Percentiles rank a stretch among this genome's conserved stretches.
Evolutionary conservation across 1,140 invertebrate species (phyloP).

Genomic region (Pantala flavescens): DNA sequence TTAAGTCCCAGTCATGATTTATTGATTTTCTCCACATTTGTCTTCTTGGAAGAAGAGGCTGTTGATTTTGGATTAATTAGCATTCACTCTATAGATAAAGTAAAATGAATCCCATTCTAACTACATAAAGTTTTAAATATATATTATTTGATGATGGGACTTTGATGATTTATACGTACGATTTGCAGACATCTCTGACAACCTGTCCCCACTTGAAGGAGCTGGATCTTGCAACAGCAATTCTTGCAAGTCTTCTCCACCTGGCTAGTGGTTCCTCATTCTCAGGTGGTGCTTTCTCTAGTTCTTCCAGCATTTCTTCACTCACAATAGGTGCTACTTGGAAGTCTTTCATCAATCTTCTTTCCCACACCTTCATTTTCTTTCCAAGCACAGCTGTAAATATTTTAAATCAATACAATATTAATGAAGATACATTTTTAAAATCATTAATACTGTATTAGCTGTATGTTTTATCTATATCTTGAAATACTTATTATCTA

Average conservation of each 20-base stretch:
- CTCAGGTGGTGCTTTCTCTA: constrained; percentile 33
- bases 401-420: background rate
- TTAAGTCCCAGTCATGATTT: no score
- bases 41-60: no score
- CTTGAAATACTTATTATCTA: no score
- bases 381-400: constrained; percentile 51
- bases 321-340: constrained; percentile 59
- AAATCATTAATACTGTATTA: background rate
- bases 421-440: background rate
- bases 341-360: constrained; percentile 75
- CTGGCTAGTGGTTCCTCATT: constrained; percentile 52
- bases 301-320: constrained; percentile 40
- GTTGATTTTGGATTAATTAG: no score
- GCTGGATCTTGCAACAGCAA: constrained; percentile 53
- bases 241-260: constrained; percentile 59
- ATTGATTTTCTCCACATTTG: no score
- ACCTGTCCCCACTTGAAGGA: constrained; percentile 61
- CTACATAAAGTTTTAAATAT: no score
- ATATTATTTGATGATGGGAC: no score
- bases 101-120: no score
- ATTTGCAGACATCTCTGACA: constrained; percentile 43
- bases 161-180: constrained; percentile 34
- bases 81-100: no score
- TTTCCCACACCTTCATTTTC: constrained; percentile 69
- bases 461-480: no score